phyloP scores from a whole-genome alignment of 1,140 invertebrate genomes.

The Lethrus apterus region DNA sequence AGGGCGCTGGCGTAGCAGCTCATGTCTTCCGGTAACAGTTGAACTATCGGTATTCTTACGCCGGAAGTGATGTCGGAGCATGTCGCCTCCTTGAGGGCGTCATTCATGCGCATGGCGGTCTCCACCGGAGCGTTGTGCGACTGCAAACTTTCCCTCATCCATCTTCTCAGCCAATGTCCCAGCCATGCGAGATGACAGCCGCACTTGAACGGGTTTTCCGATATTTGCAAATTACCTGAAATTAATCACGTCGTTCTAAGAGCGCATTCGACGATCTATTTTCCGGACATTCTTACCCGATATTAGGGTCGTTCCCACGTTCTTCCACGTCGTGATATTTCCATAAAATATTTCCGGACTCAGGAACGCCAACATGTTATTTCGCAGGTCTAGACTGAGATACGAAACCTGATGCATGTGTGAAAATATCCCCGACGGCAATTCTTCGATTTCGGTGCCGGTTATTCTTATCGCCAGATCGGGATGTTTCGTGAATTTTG shows the following conservation, averaged over 20 bases:
- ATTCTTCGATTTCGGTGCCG: slow-evolving; percentile 62
- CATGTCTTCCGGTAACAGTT: slow-evolving; percentile 65
- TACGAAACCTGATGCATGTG: slow-evolving; percentile 68
- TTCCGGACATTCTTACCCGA: slow-evolving; percentile 62
- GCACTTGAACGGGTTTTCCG: slow-evolving; percentile 76
- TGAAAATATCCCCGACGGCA: slow-evolving; percentile 70
- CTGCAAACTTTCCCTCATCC: slow-evolving; percentile 70
- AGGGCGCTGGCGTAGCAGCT: slow-evolving; percentile 68
- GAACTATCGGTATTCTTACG: slow-evolving; percentile 56
- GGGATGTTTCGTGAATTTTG: slow-evolving; percentile 52
- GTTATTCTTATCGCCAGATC: slow-evolving; percentile 69
- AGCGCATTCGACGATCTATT: too few species aligned
- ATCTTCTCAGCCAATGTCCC: slow-evolving; percentile 77
- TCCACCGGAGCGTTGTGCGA: slow-evolving; percentile 58
- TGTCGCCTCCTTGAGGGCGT: slow-evolving; percentile 47
- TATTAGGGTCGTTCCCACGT: slow-evolving; percentile 70
- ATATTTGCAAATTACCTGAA: slow-evolving; percentile 73
- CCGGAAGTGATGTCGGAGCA: slow-evolving; percentile 56
- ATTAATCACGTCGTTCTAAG: too few species aligned
- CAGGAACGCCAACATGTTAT: slow-evolving; percentile 71
- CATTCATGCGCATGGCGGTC: slow-evolving; percentile 44
- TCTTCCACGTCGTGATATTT: slow-evolving; percentile 75
- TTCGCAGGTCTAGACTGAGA: slow-evolving; percentile 71
- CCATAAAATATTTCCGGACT: slow-evolving; percentile 77
- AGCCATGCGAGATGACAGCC: slow-evolving; percentile 85